These are phyloP conservation scores for Coelogynopora nodosa DNA, from an alignment of 2,888 invertebrate species.

Conservation along the genomic window DNA sequence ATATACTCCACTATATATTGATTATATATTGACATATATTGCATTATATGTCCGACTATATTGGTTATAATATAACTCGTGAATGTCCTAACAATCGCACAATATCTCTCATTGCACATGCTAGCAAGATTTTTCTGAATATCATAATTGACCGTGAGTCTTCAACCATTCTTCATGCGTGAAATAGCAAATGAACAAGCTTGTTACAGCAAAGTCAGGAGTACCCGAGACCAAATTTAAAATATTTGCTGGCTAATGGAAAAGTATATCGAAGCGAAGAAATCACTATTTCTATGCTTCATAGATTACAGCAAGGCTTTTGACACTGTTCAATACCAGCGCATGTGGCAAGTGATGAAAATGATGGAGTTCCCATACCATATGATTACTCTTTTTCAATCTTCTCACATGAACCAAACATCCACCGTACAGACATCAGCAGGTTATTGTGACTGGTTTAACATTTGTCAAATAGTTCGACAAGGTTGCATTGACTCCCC, in stretches of 20 bases:
- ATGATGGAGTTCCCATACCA: not conserved
- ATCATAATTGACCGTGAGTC: not conserved
- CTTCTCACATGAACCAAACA: not conserved
- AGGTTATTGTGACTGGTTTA: not conserved
- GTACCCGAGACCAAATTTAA: not conserved
- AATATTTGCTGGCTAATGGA: not conserved
- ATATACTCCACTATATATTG: too few relatives aligned
- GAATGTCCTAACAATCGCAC: not conserved
- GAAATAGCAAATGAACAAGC: not conserved
- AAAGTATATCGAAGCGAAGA: not conserved
- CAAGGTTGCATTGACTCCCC: not conserved
- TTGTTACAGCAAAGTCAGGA: not conserved
- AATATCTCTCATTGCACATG: not conserved
- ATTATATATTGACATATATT: too few relatives aligned
- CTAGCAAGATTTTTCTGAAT: not conserved
- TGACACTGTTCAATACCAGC: not conserved
- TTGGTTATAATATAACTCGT: too few relatives aligned
- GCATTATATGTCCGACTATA: too few relatives aligned
- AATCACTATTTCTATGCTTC: not conserved
- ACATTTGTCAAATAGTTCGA: not conserved
- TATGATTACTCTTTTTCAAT: not conserved
- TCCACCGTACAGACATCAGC: not conserved
- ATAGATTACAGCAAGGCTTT: not conserved
- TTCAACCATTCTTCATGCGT: not conserved
- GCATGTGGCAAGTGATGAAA: not conserved